Conservation (phyloP, 2,113 vertebrate genomes). For the Suncus etruscus region DNA sequence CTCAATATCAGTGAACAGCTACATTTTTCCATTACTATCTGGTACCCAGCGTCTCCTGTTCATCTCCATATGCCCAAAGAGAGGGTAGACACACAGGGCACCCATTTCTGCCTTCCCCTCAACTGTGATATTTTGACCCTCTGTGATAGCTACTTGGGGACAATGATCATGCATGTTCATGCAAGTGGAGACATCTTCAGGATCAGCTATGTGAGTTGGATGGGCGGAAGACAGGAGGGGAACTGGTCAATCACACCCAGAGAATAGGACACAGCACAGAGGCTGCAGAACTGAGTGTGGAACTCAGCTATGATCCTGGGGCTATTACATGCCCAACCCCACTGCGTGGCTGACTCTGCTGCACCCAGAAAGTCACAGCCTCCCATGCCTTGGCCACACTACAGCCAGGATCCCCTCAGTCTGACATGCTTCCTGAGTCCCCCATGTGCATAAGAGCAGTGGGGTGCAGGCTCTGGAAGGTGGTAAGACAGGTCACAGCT, state of each 20-base stretch:
- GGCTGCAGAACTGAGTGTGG: not conserved
- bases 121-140: not conserved
- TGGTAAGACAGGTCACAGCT: not conserved
- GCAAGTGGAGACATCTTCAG: too few relatives aligned
- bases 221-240: not conserved
- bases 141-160: not conserved
- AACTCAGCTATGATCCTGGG: not conserved
- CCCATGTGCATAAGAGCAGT: not conserved
- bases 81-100: not conserved
- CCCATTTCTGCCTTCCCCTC: not conserved
- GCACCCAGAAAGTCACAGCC: too few relatives aligned
- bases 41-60: not conserved
- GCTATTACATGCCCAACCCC: too few relatives aligned
- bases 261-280: not conserved
- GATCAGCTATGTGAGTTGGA: not conserved
- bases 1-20: accelerated
- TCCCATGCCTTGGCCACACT: too few relatives aligned
- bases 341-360: too few relatives aligned
- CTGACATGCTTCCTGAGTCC: not conserved
- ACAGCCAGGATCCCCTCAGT: not conserved
- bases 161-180: too few relatives aligned
- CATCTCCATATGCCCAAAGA: not conserved
- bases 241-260: not conserved
- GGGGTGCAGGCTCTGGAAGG: not conserved
- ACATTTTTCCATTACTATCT: not conserved